Percentiles rank a stretch among this genome's conserved stretches.
phyloP scores from a whole-genome alignment of 1,140 invertebrate species.

The Temnothorax longispinosus region DNA sequence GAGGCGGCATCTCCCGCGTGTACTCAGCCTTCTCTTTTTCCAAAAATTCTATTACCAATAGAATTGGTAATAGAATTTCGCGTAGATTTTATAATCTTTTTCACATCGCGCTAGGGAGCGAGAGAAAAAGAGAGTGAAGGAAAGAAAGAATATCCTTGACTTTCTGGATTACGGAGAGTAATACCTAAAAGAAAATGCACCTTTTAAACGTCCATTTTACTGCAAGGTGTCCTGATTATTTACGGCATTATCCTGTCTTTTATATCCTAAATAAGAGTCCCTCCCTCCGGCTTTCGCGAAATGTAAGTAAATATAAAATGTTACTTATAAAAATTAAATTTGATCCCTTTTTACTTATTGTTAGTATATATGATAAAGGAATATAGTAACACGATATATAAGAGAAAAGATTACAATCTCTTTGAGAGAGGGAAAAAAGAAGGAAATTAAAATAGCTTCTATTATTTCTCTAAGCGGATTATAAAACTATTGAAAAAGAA shows the following conservation, averaged over 20 bases:
- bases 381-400: not conserved
- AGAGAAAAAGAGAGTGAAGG: not conserved
- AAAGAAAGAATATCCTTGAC: conserved; percentile 14
- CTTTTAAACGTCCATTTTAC: conserved; percentile 13
- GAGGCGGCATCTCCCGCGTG: conserved; percentile 52
- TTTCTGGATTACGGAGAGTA: conserved; percentile 57
- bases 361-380: not conserved
- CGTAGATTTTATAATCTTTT: conserved; percentile 57
- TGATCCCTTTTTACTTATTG: not conserved
- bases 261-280: not conserved
- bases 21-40: conserved; percentile 13
- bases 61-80: not conserved
- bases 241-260: not conserved
- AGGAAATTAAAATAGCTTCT: not conserved
- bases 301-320: not conserved
- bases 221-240: conserved; percentile 31
- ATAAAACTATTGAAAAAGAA: not conserved
- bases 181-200: conserved; percentile 40
- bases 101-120: too few species aligned
- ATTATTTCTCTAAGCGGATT: conserved; percentile 19
- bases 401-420: not conserved
- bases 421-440: not conserved
- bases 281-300: not conserved
- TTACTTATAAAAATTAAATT: not conserved
- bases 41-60: conserved; percentile 69